These are phyloP conservation scores for Tetraneura akinire DNA, from an alignment of 1,140 invertebrate genomes.

Conservation along the genomic window DNA sequence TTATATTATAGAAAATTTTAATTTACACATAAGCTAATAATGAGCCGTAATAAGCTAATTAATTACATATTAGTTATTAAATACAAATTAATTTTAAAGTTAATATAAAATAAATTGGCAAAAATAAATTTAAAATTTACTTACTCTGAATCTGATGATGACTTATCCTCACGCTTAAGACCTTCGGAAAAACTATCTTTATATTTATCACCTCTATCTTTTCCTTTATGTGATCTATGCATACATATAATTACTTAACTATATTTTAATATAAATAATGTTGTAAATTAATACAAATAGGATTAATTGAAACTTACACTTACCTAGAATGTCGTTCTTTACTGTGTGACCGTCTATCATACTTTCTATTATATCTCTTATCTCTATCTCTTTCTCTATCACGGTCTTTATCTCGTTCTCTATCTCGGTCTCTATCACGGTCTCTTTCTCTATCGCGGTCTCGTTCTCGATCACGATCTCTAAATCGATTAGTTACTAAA, in stretches of 20 bases:
- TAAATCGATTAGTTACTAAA: conserved; percentile 42
- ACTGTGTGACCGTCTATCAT: conserved; percentile 39
- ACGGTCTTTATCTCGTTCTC: conserved; percentile 54
- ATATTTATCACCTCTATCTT: conserved; percentile 64
- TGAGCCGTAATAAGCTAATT: no score
- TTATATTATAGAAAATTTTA: no score
- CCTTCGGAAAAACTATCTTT: conserved; percentile 86
- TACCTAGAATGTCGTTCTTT: conserved; percentile 53
- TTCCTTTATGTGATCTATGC: conserved; percentile 48
- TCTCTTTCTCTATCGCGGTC: conserved; percentile 57
- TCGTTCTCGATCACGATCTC: conserved; percentile 57
- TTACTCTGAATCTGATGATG: conserved; percentile 67
- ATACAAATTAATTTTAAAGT: no score
- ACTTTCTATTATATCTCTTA: conserved; percentile 53
- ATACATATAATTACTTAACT: not conserved
- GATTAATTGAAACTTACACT: conserved; percentile 38
- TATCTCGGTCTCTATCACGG: conserved; percentile 60
- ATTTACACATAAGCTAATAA: no score
- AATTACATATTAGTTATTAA: no score
- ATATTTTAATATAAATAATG: not conserved
- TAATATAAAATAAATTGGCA: no score
- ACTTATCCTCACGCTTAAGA: conserved; percentile 66
- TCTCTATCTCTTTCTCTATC: conserved; percentile 55
- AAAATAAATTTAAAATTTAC: conserved; percentile 54
- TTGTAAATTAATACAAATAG: conserved; percentile 22